Percentiles rank a stretch among this genome's conserved stretches.
Conservation (phyloP, 1,140 invertebrate species). For the Melipona quadrifasciata region DNA sequence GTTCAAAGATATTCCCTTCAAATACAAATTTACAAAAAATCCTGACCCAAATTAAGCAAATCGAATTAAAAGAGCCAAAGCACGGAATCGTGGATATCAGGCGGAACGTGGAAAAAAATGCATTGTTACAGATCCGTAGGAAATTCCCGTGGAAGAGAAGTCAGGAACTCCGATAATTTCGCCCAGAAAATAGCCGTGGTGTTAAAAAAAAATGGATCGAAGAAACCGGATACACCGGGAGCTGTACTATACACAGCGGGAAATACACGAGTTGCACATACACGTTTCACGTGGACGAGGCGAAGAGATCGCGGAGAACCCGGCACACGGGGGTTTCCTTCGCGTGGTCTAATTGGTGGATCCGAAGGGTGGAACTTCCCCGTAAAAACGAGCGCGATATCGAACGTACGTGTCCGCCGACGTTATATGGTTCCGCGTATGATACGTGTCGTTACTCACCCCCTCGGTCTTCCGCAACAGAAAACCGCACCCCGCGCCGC, state of each 20-base stretch:
- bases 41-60: too few species aligned
- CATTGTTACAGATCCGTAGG: too few species aligned
- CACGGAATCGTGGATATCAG: too few species aligned
- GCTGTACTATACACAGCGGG: too few species aligned
- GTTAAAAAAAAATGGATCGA: not conserved
- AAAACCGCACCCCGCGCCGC: slow-evolving; percentile 55
- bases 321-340: slow-evolving; percentile 49
- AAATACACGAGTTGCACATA: not conserved
- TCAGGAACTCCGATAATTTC: not conserved
- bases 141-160: not conserved
- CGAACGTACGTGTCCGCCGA: slow-evolving; percentile 72
- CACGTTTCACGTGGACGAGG: not conserved
- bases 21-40: too few species aligned
- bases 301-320: slow-evolving; percentile 35
- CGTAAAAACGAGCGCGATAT: slow-evolving; percentile 70
- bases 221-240: not conserved
- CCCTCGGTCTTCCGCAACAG: slow-evolving; percentile 62
- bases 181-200: not conserved
- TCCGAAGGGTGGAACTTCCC: slow-evolving; percentile 66
- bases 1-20: too few species aligned
- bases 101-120: too few species aligned
- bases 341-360: slow-evolving; percentile 70
- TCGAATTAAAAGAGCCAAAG: too few species aligned
- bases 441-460: slow-evolving; percentile 74
- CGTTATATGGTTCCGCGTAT: slow-evolving; percentile 70